Evolutionary conservation across 2,113 vertebrate species (phyloP).

Genomic region (Semicossyphus pulcher): DNA sequence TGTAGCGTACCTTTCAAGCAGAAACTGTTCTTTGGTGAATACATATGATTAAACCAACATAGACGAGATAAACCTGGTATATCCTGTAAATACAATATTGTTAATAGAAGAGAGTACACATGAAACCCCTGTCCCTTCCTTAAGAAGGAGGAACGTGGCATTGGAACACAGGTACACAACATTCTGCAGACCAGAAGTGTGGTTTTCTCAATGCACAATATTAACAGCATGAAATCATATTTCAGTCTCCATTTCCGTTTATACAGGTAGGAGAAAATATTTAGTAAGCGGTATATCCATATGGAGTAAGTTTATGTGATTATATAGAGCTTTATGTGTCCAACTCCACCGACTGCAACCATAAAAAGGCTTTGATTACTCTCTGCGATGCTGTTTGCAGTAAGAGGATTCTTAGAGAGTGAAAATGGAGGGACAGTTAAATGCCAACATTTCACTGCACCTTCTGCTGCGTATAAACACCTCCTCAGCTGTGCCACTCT

Average conservation of each 20-base stretch:
- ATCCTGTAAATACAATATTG: too few species aligned
- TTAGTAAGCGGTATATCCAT: background rate
- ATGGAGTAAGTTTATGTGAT: background rate
- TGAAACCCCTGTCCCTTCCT: background rate
- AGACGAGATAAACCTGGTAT: too few species aligned
- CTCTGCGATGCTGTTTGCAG: background rate
- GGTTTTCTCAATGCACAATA: background rate
- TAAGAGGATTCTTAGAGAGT: constrained; percentile 10
- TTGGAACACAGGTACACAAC: background rate
- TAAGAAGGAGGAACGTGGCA: background rate
- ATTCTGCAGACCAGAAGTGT: background rate
- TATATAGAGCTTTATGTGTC: background rate
- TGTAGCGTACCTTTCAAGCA: background rate
- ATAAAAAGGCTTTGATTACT: constrained; percentile 24
- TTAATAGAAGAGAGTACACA: background rate
- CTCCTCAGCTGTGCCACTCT: constrained; percentile 7
- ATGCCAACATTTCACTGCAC: constrained; percentile 32
- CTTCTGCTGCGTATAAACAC: constrained; percentile 31
- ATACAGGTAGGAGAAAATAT: background rate
- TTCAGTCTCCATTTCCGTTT: background rate
- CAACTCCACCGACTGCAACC: background rate
- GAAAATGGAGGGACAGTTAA: constrained; percentile 15
- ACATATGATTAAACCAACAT: too few species aligned
- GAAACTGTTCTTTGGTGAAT: background rate
- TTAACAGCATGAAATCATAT: background rate